Evolutionary conservation across 2,113 vertebrate species (phyloP).

Genomic region (Ursus arctos): DNA sequence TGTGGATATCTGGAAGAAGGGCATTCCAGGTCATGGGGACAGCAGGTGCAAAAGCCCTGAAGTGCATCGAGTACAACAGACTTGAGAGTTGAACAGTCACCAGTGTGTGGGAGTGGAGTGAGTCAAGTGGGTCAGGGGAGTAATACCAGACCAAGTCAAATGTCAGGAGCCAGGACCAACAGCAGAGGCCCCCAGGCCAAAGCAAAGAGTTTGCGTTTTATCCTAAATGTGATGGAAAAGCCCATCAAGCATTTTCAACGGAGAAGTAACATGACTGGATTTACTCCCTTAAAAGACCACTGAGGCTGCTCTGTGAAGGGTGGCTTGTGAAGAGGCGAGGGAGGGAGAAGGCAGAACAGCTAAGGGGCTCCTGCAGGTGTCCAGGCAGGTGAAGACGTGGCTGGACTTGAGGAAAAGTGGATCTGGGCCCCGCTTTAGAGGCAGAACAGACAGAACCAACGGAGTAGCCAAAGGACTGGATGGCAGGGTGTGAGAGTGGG

Average conservation of each 20-base stretch:
- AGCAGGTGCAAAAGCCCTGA: background rate
- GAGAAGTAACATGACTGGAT: background rate
- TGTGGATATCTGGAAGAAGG: background rate
- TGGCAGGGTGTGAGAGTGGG: fast-evolving
- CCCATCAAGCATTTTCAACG: background rate
- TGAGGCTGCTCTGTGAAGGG: background rate
- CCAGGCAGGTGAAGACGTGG: background rate
- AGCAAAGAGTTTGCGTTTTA: background rate
- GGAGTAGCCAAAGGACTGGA: background rate
- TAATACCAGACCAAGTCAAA: background rate
- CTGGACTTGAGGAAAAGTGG: too few species aligned
- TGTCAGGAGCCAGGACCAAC: background rate
- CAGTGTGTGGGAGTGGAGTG: background rate
- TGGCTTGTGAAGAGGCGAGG: background rate
- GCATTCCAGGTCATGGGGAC: background rate
- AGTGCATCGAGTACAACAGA: background rate
- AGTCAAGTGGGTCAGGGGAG: background rate
- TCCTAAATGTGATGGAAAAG: background rate
- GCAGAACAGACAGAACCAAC: background rate
- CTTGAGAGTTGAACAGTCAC: background rate
- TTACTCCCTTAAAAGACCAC: background rate
- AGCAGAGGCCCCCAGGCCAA: background rate
- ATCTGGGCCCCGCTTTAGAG: background rate
- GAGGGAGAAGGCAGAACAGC: background rate
- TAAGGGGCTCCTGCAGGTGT: fast-evolving